Percentiles rank a stretch among this genome's conserved stretches.
Evolutionary conservation across 2,797 vertebrate species (phyloP).

Genomic region (Eidolon dupreanum): DNA sequence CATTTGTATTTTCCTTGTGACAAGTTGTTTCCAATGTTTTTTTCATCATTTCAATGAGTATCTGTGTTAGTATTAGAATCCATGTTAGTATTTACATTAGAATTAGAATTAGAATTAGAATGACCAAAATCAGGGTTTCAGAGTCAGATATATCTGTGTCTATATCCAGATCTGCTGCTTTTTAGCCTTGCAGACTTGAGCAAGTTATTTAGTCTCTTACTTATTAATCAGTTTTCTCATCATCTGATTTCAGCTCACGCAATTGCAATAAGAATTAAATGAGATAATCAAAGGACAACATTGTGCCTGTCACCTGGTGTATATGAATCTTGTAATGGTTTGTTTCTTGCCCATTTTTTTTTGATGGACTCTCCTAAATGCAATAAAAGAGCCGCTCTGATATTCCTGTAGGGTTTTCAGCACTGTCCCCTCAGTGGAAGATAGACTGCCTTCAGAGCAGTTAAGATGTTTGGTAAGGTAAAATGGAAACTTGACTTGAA

Average conservation of each 20-base stretch:
- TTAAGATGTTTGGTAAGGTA: not conserved
- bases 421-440: not conserved
- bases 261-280: slow-evolving; percentile 27
- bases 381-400: not conserved
- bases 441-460: not conserved
- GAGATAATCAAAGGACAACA: not conserved
- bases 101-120: not conserved
- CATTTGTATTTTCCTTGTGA: not conserved
- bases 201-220: not conserved
- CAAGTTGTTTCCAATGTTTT: not conserved
- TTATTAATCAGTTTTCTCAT: slow-evolving; percentile 16
- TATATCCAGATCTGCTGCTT: not conserved
- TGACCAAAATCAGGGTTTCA: not conserved
- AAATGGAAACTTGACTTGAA: not conserved
- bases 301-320: not conserved
- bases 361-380: not conserved
- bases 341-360: not conserved
- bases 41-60: not conserved
- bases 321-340: not conserved
- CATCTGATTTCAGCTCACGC: not conserved
- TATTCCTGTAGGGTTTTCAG: not conserved
- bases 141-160: not conserved
- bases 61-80: not conserved
- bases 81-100: not conserved
- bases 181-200: not conserved